Evolutionary conservation across 2,797 vertebrate genomes (phyloP), one percentile per base, ranked within the genome.

Genomic region (Oreonectes daqikongensis): DNA sequence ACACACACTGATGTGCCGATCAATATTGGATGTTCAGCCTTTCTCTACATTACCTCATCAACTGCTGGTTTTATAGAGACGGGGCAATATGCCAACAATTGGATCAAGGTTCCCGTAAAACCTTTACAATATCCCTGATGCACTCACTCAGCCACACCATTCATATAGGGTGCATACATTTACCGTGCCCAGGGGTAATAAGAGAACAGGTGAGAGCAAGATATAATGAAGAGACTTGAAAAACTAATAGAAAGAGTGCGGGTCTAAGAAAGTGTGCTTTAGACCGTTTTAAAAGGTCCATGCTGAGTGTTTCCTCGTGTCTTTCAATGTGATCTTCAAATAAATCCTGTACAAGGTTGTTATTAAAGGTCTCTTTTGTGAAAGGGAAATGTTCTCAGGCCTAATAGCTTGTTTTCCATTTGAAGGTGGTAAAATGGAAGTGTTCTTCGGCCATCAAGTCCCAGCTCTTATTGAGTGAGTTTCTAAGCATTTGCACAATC

Each of bases 81-180:
- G 59, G 69, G 66, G 66, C 78, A 75, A 70, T 79, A 79, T 70
- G 38, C 78, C 72, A 70, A 75, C 73, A 75, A 79, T 75, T 79
- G 59, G 78, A 75, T 79, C 66, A 70, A 59, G 59, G 48, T 55
- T 79, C 66, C 66, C 46, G 59, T 79, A 79, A 79, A 79, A 63
- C 71, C 77, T 79, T 63, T 55, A 68, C 57, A 74, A 75, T 71
- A 80, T 67, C 9, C 12, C 53, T 61, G 42, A 80, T 66, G 68
- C 52, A 59, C 72, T 75, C 17, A 71, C 69, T 30, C 30, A 53
- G 24, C 32, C 17, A 42, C 61, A 66, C 57, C 44, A 22, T 53
- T 75, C 38, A 69, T 48, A 48, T 7, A 70, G 17, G 72, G 26
- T 59, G 72, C 78, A 70, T 75, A 40, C 52, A 57, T 75, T 75